phyloP scores from a whole-genome alignment of 92 coral and sea anemone species.

The Umimayanthus chanpuru region DNA sequence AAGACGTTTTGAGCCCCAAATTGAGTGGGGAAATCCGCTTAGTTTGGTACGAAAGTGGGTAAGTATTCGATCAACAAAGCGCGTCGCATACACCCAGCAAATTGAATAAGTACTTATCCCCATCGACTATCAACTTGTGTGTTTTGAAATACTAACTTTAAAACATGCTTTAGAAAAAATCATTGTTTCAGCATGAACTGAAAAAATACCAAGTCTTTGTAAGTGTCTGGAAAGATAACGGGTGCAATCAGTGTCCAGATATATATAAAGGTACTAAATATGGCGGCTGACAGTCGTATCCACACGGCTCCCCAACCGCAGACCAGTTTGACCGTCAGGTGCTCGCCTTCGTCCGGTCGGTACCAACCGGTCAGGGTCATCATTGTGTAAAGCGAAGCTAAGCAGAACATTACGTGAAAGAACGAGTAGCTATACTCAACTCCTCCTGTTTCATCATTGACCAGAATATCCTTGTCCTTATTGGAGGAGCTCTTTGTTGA shows the following conservation, averaged over 20 bases:
- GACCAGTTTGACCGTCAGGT: constrained; percentile 82
- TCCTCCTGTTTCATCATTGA: constrained; percentile 85
- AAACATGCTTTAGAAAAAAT: background rate
- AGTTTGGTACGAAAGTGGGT: too few species aligned
- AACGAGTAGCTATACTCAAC: constrained; percentile 94
- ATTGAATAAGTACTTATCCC: too few species aligned
- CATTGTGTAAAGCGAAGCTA: constrained; percentile 88
- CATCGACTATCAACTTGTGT: too few species aligned
- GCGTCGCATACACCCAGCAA: too few species aligned
- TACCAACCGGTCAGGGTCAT: constrained; percentile 98
- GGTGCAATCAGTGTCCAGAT: constrained; percentile 97
- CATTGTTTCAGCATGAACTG: constrained; percentile 78
- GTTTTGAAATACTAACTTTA: background rate
- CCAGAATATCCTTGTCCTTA: constrained; percentile 42
- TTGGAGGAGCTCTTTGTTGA: background rate
- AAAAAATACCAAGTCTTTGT: constrained; percentile 88
- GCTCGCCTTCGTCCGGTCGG: constrained; percentile 95
- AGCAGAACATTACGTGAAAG: constrained; percentile 83
- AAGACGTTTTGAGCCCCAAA: too few species aligned
- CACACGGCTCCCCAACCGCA: constrained; percentile 98
- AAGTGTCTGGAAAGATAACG: constrained; percentile 89
- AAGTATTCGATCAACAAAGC: too few species aligned
- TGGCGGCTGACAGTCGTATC: constrained; percentile 93
- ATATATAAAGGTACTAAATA: constrained; percentile 91
- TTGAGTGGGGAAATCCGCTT: too few species aligned